A percentile compares a stretch with the other conserved stretches of the same genome.
Conservation (phyloP, 2,888 invertebrate species). For the Leptinotarsa tumamoca region DNA sequence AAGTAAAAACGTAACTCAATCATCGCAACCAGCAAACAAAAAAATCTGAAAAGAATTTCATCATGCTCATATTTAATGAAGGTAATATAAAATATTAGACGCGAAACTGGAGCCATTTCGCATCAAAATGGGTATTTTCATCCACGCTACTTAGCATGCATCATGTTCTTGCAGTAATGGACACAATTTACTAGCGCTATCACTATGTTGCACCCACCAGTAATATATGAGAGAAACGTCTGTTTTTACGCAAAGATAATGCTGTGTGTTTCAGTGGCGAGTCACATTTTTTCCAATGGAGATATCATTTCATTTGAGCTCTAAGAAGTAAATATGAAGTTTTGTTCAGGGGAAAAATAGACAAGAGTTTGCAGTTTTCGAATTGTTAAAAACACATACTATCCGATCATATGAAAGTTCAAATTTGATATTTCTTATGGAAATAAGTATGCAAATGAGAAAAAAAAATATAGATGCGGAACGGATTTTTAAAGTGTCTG, state of each 20-base stretch:
- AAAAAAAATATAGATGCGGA: too few species aligned
- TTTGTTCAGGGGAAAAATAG: too few species aligned
- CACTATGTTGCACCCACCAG: conserved; percentile 43
- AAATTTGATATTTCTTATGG: too few species aligned
- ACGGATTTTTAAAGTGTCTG: too few species aligned
- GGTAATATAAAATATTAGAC: conserved; percentile 24
- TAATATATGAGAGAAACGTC: conserved; percentile 36
- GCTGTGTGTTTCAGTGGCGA: background rate
- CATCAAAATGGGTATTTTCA: conserved; percentile 22
- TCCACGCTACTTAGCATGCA: conserved; percentile 49
- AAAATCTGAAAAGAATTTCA: conserved; percentile 4
- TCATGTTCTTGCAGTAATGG: conserved; percentile 47
- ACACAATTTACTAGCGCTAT: conserved; percentile 45
- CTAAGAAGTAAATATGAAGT: too few species aligned
- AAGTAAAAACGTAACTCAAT: too few species aligned
- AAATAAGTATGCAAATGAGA: too few species aligned
- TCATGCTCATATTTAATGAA: conserved; percentile 23
- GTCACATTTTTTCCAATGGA: too few species aligned
- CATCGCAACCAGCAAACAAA: background rate
- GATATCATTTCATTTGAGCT: too few species aligned
- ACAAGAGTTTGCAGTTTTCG: too few species aligned
- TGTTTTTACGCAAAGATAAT: conserved; percentile 38
- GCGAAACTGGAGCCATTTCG: conserved; percentile 18
- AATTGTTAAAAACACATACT: too few species aligned
- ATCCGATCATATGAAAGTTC: too few species aligned